Conservation (phyloP, 2,888 invertebrate genomes). For the Lasius fuliginosus region DNA sequence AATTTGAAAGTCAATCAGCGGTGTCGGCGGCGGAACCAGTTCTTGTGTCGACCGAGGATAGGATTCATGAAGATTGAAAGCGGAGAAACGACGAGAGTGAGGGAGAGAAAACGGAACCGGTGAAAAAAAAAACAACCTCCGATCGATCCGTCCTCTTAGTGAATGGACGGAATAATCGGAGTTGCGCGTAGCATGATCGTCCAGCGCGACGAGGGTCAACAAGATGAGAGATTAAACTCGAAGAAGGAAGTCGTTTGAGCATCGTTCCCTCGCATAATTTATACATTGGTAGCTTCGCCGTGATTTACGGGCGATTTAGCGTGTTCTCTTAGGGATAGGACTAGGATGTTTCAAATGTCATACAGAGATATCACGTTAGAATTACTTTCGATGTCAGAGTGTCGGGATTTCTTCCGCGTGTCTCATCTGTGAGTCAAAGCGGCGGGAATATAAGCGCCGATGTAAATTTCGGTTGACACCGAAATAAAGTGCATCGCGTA, state of each 20-base stretch:
- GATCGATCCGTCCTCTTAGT: conserved; percentile 53
- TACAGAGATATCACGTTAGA: conserved; percentile 33
- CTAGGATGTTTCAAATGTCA: conserved; percentile 21
- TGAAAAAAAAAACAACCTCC: conserved; percentile 26
- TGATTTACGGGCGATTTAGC: conserved; percentile 42
- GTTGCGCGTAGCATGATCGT: conserved; percentile 9
- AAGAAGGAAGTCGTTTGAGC: conserved; percentile 38
- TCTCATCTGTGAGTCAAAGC: conserved; percentile 26
- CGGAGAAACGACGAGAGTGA: conserved; percentile 21
- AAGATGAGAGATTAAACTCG: conserved; percentile 50
- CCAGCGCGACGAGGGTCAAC: conserved; percentile 35
- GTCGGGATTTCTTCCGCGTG: conserved; percentile 22
- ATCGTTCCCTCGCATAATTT: conserved; percentile 29
- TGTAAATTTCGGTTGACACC: conserved; percentile 49
- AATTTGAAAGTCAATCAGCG: conserved; percentile 72
- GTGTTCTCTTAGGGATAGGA: not conserved
- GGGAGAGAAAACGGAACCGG: conserved; percentile 30
- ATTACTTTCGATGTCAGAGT: conserved; percentile 18
- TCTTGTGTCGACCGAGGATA: conserved; percentile 53
- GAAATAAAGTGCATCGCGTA: conserved; percentile 9
- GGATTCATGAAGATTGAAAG: conserved; percentile 42
- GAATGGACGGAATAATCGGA: conserved; percentile 52
- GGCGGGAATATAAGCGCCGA: conserved; percentile 32
- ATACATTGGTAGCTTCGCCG: conserved; percentile 16
- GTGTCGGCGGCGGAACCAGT: conserved; percentile 72